Percentiles rank a stretch among this genome's conserved stretches.
phyloP scores from a whole-genome alignment of 2,113 vertebrate species.

The Tychaedon coryphoeus region DNA sequence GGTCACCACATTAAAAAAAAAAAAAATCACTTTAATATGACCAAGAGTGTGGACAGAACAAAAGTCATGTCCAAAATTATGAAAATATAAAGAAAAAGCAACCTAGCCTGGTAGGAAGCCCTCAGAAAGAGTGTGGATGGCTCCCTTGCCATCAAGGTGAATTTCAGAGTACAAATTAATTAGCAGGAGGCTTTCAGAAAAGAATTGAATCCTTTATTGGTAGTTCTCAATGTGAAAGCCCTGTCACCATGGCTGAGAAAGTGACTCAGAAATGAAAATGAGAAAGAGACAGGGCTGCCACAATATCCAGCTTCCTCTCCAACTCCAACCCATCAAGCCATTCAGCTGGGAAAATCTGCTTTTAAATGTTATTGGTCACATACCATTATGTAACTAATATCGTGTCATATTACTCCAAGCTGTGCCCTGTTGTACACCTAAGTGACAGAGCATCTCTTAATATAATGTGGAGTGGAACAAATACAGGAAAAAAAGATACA shows the following conservation, averaged over 20 bases:
- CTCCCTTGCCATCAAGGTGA: neutral
- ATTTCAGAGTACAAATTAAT: slow-evolving; percentile 24
- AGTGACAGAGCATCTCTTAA: neutral
- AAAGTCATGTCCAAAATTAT: neutral
- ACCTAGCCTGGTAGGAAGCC: neutral
- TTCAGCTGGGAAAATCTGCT: neutral
- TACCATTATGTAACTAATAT: slow-evolving; percentile 44
- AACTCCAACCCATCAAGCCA: neutral
- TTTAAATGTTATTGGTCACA: slow-evolving; percentile 44
- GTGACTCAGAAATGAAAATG: slow-evolving; percentile 38
- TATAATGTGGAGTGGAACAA: neutral
- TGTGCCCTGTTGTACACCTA: neutral
- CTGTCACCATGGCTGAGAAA: neutral
- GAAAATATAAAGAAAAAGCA: neutral
- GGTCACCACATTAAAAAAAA: neutral
- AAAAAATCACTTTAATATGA: neutral
- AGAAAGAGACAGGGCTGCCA: neutral
- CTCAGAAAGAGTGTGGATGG: neutral
- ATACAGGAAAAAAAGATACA: neutral
- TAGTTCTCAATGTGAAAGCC: slow-evolving; percentile 4
- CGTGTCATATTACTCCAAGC: neutral
- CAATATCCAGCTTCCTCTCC: neutral
- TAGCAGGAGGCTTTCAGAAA: slow-evolving; percentile 4
- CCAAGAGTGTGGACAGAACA: neutral
- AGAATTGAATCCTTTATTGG: neutral